Percentiles rank a stretch among this genome's conserved stretches.
Conservation (phyloP, 2,113 vertebrate genomes). For the Amblyornis subalaris region DNA sequence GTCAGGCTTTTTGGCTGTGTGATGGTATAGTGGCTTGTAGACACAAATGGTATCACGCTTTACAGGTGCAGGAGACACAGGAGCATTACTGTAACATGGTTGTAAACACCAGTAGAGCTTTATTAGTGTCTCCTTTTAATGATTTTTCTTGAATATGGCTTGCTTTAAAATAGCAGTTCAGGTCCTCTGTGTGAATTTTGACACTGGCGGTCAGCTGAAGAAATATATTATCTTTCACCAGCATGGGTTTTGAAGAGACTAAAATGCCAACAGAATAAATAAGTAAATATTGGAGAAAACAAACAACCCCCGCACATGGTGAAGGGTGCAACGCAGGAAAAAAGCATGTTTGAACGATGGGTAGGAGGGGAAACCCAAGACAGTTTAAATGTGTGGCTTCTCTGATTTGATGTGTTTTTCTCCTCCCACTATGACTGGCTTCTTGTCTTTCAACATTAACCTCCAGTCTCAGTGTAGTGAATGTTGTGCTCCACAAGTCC, state of each 20-base stretch:
- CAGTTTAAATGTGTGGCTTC: neutral
- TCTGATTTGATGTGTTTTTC: neutral
- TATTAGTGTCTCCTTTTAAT: neutral
- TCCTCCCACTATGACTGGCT: neutral
- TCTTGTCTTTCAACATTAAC: neutral
- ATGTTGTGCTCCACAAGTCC: neutral
- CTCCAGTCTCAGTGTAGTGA: neutral
- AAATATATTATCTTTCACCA: neutral
- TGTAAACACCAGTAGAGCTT: neutral
- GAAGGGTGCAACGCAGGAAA: neutral
- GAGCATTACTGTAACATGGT: neutral
- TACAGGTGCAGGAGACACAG: neutral
- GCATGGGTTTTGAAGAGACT: neutral
- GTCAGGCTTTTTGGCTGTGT: neutral
- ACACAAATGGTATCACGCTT: neutral
- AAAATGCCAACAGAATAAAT: neutral
- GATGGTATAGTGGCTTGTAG: neutral
- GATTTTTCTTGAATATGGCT: neutral
- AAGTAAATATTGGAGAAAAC: neutral
- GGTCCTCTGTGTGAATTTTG: neutral
- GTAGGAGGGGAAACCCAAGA: neutral
- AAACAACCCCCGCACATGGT: neutral
- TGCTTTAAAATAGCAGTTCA: neutral
- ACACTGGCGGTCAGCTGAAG: neutral
- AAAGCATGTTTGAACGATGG: neutral